Base-by-base conservation (phyloP, 2,113 vertebrate genomes). In the Percina caprodes region DNA sequence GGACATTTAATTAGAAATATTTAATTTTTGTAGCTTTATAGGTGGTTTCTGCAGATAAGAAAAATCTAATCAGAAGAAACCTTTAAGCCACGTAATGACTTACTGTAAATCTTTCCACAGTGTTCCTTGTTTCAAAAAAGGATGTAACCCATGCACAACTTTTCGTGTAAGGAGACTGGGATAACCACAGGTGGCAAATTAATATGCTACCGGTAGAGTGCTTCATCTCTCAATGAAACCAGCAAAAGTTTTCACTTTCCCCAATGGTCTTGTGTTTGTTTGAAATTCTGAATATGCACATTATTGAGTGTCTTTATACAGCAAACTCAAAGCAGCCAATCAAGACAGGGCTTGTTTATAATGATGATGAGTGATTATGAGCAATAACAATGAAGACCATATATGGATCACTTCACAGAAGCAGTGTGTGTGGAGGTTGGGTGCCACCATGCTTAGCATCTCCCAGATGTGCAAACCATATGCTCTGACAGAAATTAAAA, bases 381-480 rank as follows among this genome's bases (percentile, higher is more conserved):
- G 90, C 82, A 91, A 88, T 92, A 90, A 89, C 93, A 91, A 88
- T 90, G 90, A 90, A 85, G 91, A 90, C 86, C 92, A 93, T 92
- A 90, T 91, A 92, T 91, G 91, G 92, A 91, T 94, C 88, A 93
- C 90, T 92, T 92, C 91, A 88, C 91, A 89, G 86, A 77, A 89
- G 85, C 83, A 39, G 62, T 46, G 88, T 80, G 84, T 74, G 82
- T 82, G 72, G 87, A 82, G 88, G 88, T 48, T 69, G 80, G 76
- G 84, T 88, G 90, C 83, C 89, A 88, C 54, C 85, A 83, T 91
- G 85, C 91, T 71, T 94, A 93, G 92, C 96, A 96, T 96, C 95
- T 97, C 96, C 95, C 97, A 96, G 96, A 96, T 96, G 97, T 96
- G 95, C 96, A 94, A 95, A 95, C 96, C 97, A 97, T 96, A 97